Percentiles rank a stretch among this genome's conserved stretches.
These are phyloP conservation scores for Chesias legatella DNA, from an alignment of 2,888 invertebrate species.

Conservation along the genomic window DNA sequence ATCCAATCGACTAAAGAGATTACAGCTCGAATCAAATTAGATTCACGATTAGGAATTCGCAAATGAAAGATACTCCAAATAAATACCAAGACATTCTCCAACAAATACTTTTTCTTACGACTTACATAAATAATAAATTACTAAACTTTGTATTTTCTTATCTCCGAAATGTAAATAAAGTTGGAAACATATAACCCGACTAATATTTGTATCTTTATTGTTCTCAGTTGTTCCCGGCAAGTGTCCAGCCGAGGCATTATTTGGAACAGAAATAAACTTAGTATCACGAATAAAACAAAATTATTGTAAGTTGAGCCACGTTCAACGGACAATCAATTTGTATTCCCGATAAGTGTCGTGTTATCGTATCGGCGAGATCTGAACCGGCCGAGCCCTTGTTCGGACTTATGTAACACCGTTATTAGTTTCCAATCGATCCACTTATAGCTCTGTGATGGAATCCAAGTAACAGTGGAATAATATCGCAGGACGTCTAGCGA, in stretches of 20 bases:
- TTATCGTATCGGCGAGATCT: slow-evolving; percentile 56
- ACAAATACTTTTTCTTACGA: slow-evolving; percentile 23
- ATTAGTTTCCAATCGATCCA: not conserved
- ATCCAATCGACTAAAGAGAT: slow-evolving; percentile 4
- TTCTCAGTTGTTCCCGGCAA: slow-evolving; percentile 26
- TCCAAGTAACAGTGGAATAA: slow-evolving; percentile 15
- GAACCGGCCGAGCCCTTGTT: slow-evolving; percentile 38
- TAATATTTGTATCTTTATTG: slow-evolving; percentile 32
- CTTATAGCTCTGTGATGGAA: slow-evolving; percentile 15
- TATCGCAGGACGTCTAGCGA: slow-evolving; percentile 16
- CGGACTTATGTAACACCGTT: slow-evolving; percentile 27
- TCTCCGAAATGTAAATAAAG: slow-evolving; percentile 30
- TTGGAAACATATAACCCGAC: slow-evolving; percentile 27
- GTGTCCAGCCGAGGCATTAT: slow-evolving; percentile 23
- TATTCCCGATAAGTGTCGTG: slow-evolving; percentile 52
- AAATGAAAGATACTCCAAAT: slow-evolving; percentile 10
- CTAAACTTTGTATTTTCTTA: slow-evolving; percentile 30
- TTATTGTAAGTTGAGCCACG: slow-evolving; percentile 33
- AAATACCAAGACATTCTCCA: slow-evolving; percentile 20
- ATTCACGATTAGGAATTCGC: slow-evolving; percentile 12
- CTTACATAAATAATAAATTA: slow-evolving; percentile 29
- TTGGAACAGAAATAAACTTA: slow-evolving; percentile 21
- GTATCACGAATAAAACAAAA: slow-evolving; percentile 28
- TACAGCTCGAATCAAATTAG: slow-evolving; percentile 6
- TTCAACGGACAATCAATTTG: slow-evolving; percentile 57